Evolutionary conservation across 1,140 invertebrate species (phyloP), one percentile per base, ranked within the genome.

Genomic region (Caenorhabditis brenneri): DNA sequence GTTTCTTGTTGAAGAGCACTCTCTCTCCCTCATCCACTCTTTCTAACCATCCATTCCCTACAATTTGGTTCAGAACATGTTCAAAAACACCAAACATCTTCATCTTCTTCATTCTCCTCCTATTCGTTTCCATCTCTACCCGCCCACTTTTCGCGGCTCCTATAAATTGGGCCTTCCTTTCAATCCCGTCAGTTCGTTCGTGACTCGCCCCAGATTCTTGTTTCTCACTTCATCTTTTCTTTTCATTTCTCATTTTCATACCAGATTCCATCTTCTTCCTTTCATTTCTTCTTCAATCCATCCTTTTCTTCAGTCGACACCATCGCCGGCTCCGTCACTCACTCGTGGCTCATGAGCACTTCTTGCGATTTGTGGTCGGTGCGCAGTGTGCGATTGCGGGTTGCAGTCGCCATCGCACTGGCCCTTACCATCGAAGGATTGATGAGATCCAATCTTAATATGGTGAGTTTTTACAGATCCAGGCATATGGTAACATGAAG

Each of bases 371-470:
- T 89, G n/a, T 90, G 89, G 89, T 88, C 88, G 49, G 78, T 81
- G 65, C 51, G 80, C 29, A 85, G 81, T 36, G 29, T 85, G 51
- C 90, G 89, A 29, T 74, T 90, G 58, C 81, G 86, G 16, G 86
- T 90, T n/a, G 89, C 86, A 3, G 19, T 91, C 22, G 48, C 86
- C 24, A 80, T 91, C 49, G 89, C 87, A 55, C 81, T 90, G 39
- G 89, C 89, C 5, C 85, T 90, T 10, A 83, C 90, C 9, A 90
- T 90, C 39, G 89, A 90, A 85, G 89, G 89, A n/a, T 74, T 90
- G 12, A 91, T 90, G 90, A 74, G 89, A 12, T 86, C 83, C 31
- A 89, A 89, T 83, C 88, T 89, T 27, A 89, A 89, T 65, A 89
- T 89, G 89, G 88, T 86, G 19, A 84, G 79, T 80, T 82, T 65